Base-by-base conservation (phyloP, 2,797 vertebrate genomes). In the Gallinago solitaria region DNA sequence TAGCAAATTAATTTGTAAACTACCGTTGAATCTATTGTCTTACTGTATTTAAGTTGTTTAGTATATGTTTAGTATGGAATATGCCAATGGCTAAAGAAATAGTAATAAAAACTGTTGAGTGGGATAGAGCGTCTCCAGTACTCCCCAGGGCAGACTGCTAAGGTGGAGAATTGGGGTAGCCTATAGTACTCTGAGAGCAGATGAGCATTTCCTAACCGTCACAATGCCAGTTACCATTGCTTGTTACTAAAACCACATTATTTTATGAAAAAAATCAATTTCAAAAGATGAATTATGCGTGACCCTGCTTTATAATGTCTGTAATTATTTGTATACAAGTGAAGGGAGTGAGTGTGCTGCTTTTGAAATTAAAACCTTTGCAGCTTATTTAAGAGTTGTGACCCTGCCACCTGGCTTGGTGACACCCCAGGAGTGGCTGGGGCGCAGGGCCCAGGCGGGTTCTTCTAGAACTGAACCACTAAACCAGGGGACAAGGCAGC, bases 391-490 rank as follows among this genome's bases (percentile, higher is more conserved):
- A 5, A 21, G 41, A 32, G 37, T 4, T 10, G 4, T 0, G 43
- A 3, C 30, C 9, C 20, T 2, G 14, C 37, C 37, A 4, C 24
- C 25, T 12, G 3, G 2, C 0, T 0, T 2, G 50, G 57, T 11
- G 4, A 16, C 18, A 2, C 53, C 7, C 8, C 19, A 5, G 30
- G 9, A 35, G 24, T 10, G 15, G 28, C 19, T 4, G 37, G 1
- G 12, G 54, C 0, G 1, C 0, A 2, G 10, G 5, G 15, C 6
- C 3, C 1, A 43, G 0, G 7, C 7, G 27, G 3, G 0, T 11
- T n/a, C 9, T 61, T 53, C 32, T 37, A 5, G 28, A 50, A 32
- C 37, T 11, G 24, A 17, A 13, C 32, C 0, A 6, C 3, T 24
- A 10, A 37, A 16, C 5, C 0, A 1, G 19, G 20, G 27, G 7